These are phyloP conservation scores for Lethrus apterus DNA, from an alignment of 1,140 invertebrate species.

Conservation along the genomic window DNA sequence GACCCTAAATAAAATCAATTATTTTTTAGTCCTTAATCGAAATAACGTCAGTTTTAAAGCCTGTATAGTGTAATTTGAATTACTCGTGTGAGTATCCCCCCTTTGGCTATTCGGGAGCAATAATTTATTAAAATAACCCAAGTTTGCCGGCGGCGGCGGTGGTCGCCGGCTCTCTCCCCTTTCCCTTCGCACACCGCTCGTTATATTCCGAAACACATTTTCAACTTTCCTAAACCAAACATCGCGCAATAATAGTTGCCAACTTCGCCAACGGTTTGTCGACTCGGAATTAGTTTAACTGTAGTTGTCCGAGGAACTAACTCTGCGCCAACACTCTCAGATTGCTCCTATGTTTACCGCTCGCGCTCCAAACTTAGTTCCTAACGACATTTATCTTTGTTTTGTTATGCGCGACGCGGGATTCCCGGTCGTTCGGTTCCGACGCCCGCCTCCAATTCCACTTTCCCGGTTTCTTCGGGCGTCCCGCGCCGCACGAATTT, in stretches of 20 bases:
- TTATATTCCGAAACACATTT: conserved; percentile 28
- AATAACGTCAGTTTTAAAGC: too few relatives aligned
- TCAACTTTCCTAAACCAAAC: conserved; percentile 29
- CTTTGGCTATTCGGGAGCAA: conserved; percentile 3
- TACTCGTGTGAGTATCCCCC: not conserved
- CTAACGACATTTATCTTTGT: conserved; percentile 22
- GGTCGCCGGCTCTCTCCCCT: conserved; percentile 2
- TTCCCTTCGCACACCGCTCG: conserved; percentile 14
- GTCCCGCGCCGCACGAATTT: too few relatives aligned
- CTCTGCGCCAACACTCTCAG: conserved; percentile 16
- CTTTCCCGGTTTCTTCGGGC: too few relatives aligned
- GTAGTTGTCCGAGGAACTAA: conserved; percentile 27
- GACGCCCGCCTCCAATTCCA: too few relatives aligned
- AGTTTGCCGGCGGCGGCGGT: conserved; percentile 16
- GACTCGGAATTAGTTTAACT: conserved; percentile 32
- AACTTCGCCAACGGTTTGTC: conserved; percentile 19
- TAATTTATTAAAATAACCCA: conserved; percentile 30
- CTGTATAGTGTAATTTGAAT: not conserved
- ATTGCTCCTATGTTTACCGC: conserved; percentile 23
- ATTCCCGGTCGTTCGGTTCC: too few relatives aligned
- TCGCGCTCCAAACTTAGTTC: conserved; percentile 15
- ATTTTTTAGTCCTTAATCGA: too few relatives aligned
- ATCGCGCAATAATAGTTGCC: conserved; percentile 32
- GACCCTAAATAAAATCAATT: too few relatives aligned
- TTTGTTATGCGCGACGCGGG: conserved; percentile 15